Evolutionary conservation across 2,888 invertebrate species (phyloP), one percentile per base, ranked within the genome.

Genomic region (Cosmia trapezina): DNA sequence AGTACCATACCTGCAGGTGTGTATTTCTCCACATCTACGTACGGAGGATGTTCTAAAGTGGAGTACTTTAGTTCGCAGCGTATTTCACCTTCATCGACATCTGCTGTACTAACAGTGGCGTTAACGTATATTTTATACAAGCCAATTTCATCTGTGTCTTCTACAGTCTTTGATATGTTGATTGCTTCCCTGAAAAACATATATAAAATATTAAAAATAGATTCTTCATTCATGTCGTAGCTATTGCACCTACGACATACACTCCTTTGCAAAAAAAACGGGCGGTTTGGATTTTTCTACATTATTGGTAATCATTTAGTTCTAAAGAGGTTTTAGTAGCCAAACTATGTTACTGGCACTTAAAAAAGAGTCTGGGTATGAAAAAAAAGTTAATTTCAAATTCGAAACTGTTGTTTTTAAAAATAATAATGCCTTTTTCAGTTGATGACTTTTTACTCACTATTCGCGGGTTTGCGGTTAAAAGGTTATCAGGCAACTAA

Each of bases 61-160:
- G 68, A 63, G 76, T 86, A 95, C 71, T 89, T 86, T 4, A 96
- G 86, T 63, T 93, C 92, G 86, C 95, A 95, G 66, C 86, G 86
- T 53, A 95, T 82, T 51, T 90, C 88, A 0, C 83, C 86, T 47
- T 88, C 90, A 1, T 89, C 87, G 3, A 86, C 86, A 5, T 71
- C 78, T 9, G 76, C 85, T 51, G 83, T 76, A 56, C 77, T 83
- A 28, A 93, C 61, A 0, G 90, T 91, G 4, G 83, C 83, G 78
- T 89, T 91, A 3, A 86, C 88, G 28, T 67, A 76, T 57, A 93
- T 87, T 64, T 88, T 86, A 83, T 90, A 95, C 3, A 90, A 67
- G 2, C 93, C 93, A 7, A 89, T 84, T 14, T 73, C 53, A 77
- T 86, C 73, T 5, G 87, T 84, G 1, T 85, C 88, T 43, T 83